Evolutionary conservation across 37 sponge, comb jelly and placozoan species (phyloP).

Genomic region (Oscarella lobularis): DNA sequence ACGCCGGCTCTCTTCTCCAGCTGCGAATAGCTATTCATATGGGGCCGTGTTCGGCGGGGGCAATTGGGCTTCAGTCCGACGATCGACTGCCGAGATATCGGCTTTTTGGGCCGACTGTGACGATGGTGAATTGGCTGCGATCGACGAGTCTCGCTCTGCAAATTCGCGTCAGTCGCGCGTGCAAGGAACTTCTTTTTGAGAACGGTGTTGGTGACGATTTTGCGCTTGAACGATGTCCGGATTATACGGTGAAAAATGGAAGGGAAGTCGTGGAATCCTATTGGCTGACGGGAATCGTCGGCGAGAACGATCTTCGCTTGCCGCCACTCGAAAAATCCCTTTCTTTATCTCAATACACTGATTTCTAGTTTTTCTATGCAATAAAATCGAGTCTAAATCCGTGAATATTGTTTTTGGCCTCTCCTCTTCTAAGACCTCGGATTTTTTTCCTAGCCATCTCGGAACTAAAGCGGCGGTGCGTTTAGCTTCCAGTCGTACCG

Average conservation of each 20-base stretch:
- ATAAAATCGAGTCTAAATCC: too few relatives aligned
- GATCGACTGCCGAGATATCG: neutral
- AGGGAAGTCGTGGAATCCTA: neutral
- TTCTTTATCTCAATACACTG: too few relatives aligned
- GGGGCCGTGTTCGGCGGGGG: neutral
- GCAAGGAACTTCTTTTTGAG: neutral
- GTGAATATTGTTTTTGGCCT: too few relatives aligned
- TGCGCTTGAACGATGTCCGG: neutral
- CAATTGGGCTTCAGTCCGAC: neutral
- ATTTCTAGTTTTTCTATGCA: too few relatives aligned
- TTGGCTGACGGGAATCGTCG: neutral
- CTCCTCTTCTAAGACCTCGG: too few relatives aligned
- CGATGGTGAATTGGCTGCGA: neutral
- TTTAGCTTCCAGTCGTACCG: too few relatives aligned
- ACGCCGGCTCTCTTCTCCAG: neutral
- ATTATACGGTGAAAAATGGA: neutral
- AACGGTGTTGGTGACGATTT: neutral
- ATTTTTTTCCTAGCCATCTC: too few relatives aligned
- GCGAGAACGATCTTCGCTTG: neutral
- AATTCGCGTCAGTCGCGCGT: neutral
- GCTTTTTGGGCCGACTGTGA: neutral
- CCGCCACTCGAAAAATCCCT: neutral
- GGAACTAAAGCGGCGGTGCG: too few relatives aligned
- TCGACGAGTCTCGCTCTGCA: neutral
- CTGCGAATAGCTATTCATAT: neutral